A percentile compares a stretch with the other conserved stretches of the same genome.
phyloP scores from a whole-genome alignment of 2,888 invertebrate genomes.

The Pseudoips prasinana region DNA sequence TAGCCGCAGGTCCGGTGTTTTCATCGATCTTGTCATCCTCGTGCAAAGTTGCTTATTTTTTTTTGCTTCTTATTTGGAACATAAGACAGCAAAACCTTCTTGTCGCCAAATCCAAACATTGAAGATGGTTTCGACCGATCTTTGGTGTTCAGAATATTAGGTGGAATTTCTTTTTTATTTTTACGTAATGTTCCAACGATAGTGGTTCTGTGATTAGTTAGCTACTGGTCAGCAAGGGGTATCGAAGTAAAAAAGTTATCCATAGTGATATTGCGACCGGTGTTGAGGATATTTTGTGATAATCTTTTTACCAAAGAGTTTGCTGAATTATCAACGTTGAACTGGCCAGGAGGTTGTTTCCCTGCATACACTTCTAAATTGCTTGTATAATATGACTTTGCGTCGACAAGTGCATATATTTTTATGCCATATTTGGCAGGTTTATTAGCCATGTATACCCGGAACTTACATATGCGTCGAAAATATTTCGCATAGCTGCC shows the following conservation, averaged over 20 bases:
- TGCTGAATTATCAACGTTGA: constrained; percentile 14
- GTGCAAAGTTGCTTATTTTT: constrained; percentile 29
- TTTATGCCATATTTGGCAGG: constrained; percentile 22
- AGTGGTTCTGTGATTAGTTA: constrained; percentile 8
- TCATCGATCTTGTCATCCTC: constrained; percentile 23
- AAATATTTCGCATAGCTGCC: neutral
- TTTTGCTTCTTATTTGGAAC: constrained; percentile 30
- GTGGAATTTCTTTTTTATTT: constrained; percentile 18
- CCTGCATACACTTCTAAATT: no score
- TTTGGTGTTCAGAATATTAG: constrained; percentile 8
- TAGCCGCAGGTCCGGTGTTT: constrained; percentile 12
- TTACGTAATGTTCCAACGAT: constrained; percentile 9
- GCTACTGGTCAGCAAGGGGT: constrained; percentile 14
- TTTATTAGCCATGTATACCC: constrained; percentile 19
- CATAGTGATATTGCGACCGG: constrained; percentile 20
- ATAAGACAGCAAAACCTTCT: constrained; percentile 22
- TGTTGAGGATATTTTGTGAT: constrained; percentile 9
- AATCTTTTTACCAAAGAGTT: constrained; percentile 14
- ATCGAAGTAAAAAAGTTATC: constrained; percentile 23
- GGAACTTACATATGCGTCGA: constrained; percentile 7
- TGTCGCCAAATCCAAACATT: constrained; percentile 14
- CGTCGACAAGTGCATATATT: constrained; percentile 16
- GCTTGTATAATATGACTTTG: constrained; percentile 13
- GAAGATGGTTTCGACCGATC: constrained; percentile 8
- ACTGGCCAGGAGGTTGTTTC: no score